These are phyloP conservation scores for Ips typographus DNA, from an alignment of 1,140 invertebrate genomes.

Conservation along the genomic window DNA sequence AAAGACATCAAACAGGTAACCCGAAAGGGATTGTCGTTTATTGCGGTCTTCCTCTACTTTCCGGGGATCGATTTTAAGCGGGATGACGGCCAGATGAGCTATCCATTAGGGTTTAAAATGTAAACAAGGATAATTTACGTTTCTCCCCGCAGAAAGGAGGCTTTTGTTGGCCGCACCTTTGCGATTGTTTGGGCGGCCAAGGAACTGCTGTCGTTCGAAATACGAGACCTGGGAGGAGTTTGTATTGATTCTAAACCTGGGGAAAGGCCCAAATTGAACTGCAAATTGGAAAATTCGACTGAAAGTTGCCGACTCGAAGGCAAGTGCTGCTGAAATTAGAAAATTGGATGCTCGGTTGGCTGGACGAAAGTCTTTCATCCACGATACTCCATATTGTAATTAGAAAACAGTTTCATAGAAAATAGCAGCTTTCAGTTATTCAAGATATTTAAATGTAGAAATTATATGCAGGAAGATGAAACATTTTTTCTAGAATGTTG, in stretches of 20 bases:
- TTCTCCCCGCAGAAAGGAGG: background rate
- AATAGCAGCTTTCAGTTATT: too few species aligned
- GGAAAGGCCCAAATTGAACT: too few species aligned
- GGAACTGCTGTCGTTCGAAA: background rate
- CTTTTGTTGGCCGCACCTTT: background rate
- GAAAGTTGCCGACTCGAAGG: too few species aligned
- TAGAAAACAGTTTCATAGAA: too few species aligned
- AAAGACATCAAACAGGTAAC: conserved; percentile 3
- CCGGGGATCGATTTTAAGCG: conserved; percentile 1
- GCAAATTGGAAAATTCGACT: too few species aligned
- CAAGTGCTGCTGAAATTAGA: too few species aligned
- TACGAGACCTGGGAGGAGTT: background rate
- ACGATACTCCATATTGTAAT: too few species aligned
- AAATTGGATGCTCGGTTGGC: too few species aligned
- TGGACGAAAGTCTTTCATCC: too few species aligned
- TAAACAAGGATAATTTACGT: conserved; percentile 6
- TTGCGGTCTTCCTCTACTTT: background rate
- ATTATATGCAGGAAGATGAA: too few species aligned
- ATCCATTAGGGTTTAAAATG: conserved; percentile 6
- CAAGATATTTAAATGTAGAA: too few species aligned
- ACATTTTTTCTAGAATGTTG: too few species aligned
- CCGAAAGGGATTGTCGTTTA: background rate
- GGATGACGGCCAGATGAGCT: background rate
- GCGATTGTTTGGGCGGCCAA: background rate
- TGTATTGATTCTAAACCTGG: background rate